Evolutionary conservation across 2,888 invertebrate genomes (phyloP), one percentile per base, ranked within the genome.

Genomic region (Diarsia rubi): DNA sequence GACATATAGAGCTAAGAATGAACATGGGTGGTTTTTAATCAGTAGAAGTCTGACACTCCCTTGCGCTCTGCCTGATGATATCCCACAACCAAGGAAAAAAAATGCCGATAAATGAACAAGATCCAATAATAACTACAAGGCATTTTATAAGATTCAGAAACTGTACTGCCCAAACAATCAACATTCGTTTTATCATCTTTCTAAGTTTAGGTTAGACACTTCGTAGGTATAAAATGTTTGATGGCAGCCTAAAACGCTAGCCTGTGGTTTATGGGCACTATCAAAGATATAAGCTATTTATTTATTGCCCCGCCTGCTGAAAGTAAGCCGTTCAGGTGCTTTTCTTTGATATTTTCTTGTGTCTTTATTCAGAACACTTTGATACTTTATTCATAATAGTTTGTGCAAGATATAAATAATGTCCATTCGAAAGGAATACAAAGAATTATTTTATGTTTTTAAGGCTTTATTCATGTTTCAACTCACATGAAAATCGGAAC

Each of bases 401-500:
- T 54, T 66, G 47, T 27, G 78, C 21, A 16, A 42, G 66, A 31
- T 31, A 63, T 57, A 73, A 73, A 52, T 59, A 21, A 59, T 65
- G 79, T 62, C 60, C 45, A 49, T 69, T 71, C 27, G 27, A 72
- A 64, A 64, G 37, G 31, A 60, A 63, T 19, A n/a, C 57, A 44
- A 69, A 74, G 67, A 54, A 62, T 70, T 83, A 59, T 73, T 79
- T 65, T 71, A 59, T 70, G 59, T 76, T 73, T 72, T 74, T 59
- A 54, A 73, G 42, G 19, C 49, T 73, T 37, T 73, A 73, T 49
- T 73, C 73, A 72, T 9, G 64, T 21, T 19, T 79, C 68, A 59
- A 49, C 24, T 73, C 74, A 52, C 64, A 71, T 65, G 73, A 80
- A 85, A 77, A 85, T 85, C 80, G 65, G 75, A 82, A 67, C 54